Percentiles rank a stretch among this genome's conserved stretches.
Evolutionary conservation across 23 tunicate genomes (phyloP).

Genomic region (Ciona savignyi): DNA sequence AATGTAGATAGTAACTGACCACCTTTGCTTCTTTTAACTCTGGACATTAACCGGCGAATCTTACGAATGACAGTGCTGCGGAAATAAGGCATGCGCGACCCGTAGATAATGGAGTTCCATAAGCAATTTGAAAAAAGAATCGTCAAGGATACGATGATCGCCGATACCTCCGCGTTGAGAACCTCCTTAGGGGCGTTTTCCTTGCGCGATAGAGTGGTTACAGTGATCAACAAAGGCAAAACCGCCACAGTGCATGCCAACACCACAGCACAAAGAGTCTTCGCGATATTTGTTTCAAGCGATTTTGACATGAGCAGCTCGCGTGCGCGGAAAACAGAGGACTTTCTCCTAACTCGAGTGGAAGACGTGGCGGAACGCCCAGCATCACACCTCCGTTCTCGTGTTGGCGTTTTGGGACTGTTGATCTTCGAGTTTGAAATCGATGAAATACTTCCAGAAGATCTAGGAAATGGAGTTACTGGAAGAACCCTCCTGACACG

Average conservation of each 20-base stretch:
- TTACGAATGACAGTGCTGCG: constrained; percentile 15
- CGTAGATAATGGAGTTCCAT: constrained; percentile 71
- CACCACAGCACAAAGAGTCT: constrained; percentile 72
- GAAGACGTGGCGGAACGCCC: not conserved
- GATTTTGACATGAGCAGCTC: constrained; percentile 42
- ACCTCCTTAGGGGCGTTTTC: not conserved
- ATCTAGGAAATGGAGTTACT: constrained; percentile 4
- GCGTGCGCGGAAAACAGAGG: constrained; percentile 58
- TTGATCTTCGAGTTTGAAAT: not conserved
- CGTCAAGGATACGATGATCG: constrained; percentile 19
- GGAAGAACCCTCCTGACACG: not conserved
- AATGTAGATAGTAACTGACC: not conserved
- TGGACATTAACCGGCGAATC: constrained; percentile 6
- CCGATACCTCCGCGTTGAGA: constrained; percentile 30
- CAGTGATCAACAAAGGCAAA: constrained; percentile 36
- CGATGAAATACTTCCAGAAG: not conserved
- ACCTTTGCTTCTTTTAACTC: constrained; percentile 6
- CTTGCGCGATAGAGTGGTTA: not conserved
- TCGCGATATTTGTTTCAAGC: constrained; percentile 66
- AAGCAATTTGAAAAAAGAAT: constrained; percentile 62
- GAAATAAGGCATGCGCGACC: constrained; percentile 82
- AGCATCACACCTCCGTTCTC: constrained; percentile 7
- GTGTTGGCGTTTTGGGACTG: constrained; percentile 14
- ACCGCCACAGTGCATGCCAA: constrained; percentile 42
- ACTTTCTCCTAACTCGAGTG: constrained; percentile 47